These are phyloP conservation scores for Cerastis leucographa DNA, from an alignment of 2,888 invertebrate genomes.

Conservation along the genomic window DNA sequence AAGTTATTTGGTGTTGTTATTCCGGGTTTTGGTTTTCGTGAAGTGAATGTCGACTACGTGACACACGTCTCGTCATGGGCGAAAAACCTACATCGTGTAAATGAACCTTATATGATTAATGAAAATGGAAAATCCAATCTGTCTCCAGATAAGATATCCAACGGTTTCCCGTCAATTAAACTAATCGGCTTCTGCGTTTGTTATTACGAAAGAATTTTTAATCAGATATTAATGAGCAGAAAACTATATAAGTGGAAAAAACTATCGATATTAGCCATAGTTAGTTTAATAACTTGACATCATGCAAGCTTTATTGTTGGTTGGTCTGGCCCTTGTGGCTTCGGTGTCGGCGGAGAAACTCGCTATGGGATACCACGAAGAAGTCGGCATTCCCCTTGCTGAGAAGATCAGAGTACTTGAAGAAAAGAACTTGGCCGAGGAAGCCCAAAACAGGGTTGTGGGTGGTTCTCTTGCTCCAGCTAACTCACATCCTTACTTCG, in stretches of 20 bases:
- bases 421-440: constrained; percentile 47
- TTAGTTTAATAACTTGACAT: constrained; percentile 35
- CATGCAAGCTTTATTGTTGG: constrained; percentile 69
- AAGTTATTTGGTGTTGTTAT: no score
- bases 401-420: constrained; percentile 75
- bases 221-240: constrained; percentile 29
- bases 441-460: constrained; percentile 70
- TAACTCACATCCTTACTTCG: constrained; percentile 76
- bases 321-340: constrained; percentile 65
- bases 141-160: constrained; percentile 22
- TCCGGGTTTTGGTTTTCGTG: no score
- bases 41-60: neutral
- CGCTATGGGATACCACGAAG: constrained; percentile 72
- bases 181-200: constrained; percentile 16
- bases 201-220: constrained; percentile 15
- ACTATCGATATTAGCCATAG: neutral
- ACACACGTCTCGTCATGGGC: neutral
- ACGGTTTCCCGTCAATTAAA: neutral
- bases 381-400: constrained; percentile 79
- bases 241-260: constrained; percentile 19
- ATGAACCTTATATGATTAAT: neutral
- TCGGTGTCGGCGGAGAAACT: constrained; percentile 67
- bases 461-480: constrained; percentile 75
- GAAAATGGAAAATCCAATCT: constrained; percentile 6
- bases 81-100: neutral